Percentiles rank a stretch among this genome's conserved stretches.
Conservation (phyloP, 2,113 vertebrate species). For the Sorex fumeus region DNA sequence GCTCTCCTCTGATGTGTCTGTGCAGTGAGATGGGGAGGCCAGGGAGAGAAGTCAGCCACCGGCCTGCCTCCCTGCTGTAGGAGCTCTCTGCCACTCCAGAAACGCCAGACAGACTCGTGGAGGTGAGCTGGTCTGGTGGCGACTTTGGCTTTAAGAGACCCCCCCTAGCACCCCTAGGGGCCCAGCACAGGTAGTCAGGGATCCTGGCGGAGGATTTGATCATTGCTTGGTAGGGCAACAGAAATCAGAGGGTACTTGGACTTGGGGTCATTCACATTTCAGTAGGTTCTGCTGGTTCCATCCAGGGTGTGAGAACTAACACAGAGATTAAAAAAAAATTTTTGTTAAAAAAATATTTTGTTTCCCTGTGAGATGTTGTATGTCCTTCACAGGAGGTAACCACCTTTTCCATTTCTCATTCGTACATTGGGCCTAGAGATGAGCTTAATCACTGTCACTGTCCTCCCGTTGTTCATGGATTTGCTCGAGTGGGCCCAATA, state of each 20-base stretch:
- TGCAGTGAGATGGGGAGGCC: neutral
- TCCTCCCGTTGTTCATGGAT: no score
- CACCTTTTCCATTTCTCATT: slow-evolving; percentile 7
- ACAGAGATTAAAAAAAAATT: slow-evolving; percentile 14
- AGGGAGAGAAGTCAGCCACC: neutral
- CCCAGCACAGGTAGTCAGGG: neutral
- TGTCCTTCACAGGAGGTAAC: neutral
- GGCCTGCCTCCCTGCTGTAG: rapidly evolving
- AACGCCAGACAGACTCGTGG: rapidly evolving
- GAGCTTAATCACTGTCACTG: no score
- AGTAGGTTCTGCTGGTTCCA: neutral
- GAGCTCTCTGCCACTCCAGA: no score
- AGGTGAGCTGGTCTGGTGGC: neutral
- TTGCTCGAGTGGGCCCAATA: no score
- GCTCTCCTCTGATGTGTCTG: neutral
- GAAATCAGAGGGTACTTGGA: neutral
- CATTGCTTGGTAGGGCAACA: neutral
- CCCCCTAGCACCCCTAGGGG: neutral
- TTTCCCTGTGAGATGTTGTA: no score
- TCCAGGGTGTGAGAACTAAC: neutral
- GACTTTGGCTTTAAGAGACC: neutral
- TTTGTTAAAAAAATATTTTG: no score
- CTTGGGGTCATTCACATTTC: neutral
- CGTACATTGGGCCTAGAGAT: neutral
- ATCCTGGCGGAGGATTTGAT: neutral